phyloP scores from a whole-genome alignment of 2,797 vertebrate genomes.

The Sebastolobus altivelis region DNA sequence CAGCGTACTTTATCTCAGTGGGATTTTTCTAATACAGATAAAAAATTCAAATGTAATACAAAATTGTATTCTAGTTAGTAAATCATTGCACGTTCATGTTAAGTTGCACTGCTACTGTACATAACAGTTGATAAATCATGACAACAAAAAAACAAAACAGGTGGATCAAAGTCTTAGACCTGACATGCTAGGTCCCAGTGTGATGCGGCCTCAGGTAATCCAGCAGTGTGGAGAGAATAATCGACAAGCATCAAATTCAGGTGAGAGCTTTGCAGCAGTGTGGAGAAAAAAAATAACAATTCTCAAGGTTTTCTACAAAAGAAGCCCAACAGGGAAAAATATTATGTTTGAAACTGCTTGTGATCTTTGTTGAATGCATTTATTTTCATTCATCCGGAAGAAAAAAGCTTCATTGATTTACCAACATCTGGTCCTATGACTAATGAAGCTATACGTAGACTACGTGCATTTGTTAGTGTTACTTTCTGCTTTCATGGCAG shows the following conservation, averaged over 20 bases:
- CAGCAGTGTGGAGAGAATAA: constrained; percentile 17
- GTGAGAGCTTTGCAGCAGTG: constrained; percentile 1
- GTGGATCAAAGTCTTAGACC: background rate
- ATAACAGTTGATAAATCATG: background rate
- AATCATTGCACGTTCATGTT: background rate
- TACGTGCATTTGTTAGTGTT: constrained; percentile 68
- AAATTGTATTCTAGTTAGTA: background rate
- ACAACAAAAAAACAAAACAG: background rate
- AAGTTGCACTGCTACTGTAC: background rate
- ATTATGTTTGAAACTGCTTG: constrained; percentile 45
- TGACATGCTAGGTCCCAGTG: background rate
- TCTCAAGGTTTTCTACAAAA: constrained; percentile 29
- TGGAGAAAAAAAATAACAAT: background rate
- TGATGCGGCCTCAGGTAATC: constrained; percentile 2
- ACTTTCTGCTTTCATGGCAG: constrained; percentile 44
- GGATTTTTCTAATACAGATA: background rate
- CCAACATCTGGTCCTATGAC: constrained; percentile 44
- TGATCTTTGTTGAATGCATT: constrained; percentile 58
- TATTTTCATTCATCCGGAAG: constrained; percentile 55
- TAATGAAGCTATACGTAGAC: constrained; percentile 58
- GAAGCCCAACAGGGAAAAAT: constrained; percentile 28
- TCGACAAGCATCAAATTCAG: constrained; percentile 21
- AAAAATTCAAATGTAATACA: background rate
- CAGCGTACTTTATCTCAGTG: background rate
- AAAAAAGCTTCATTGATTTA: constrained; percentile 20